Conservation (phyloP, 2,888 invertebrate genomes). For the Drosophila yooni region DNA sequence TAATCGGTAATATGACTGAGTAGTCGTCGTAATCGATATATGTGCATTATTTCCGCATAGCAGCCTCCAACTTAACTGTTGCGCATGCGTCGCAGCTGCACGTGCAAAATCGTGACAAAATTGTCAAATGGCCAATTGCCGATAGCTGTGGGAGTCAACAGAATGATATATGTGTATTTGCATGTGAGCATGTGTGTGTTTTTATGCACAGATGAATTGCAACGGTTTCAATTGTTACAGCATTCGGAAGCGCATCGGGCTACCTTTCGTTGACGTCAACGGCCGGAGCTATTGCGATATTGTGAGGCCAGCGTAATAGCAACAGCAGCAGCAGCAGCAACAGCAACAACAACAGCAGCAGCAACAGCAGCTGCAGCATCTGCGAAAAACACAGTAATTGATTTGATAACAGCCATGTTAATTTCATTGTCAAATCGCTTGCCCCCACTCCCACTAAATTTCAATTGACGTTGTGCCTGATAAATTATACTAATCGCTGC, state of each 20-base stretch:
- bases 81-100: slow-evolving; percentile 50
- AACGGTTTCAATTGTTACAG: slow-evolving; percentile 58
- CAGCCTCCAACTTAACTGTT: slow-evolving; percentile 7
- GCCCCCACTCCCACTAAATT: slow-evolving; percentile 48
- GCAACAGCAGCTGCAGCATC: slow-evolving; percentile 33
- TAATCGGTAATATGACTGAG: slow-evolving; percentile 6
- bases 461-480: slow-evolving; percentile 68
- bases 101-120: slow-evolving; percentile 70
- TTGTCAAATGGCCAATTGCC: slow-evolving; percentile 54
- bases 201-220: slow-evolving; percentile 30
- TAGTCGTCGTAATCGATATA: slow-evolving; percentile 10
- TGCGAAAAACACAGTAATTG: slow-evolving; percentile 54
- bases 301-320: slow-evolving; percentile 14
- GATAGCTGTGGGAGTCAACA: slow-evolving; percentile 19
- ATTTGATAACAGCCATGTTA: slow-evolving; percentile 67
- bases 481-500: slow-evolving; percentile 69
- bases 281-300: slow-evolving; percentile 21
- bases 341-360: background rate
- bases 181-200: background rate
- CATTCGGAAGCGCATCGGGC: slow-evolving; percentile 38
- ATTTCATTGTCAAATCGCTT: slow-evolving; percentile 63
- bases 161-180: background rate
- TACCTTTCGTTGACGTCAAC: slow-evolving; percentile 42
- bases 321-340: background rate
- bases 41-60: slow-evolving; percentile 46